Percentiles rank a stretch among this genome's conserved stretches.
Evolutionary conservation across 2,888 invertebrate genomes (phyloP).

Genomic region (Hermaeophaga mercurialis): DNA sequence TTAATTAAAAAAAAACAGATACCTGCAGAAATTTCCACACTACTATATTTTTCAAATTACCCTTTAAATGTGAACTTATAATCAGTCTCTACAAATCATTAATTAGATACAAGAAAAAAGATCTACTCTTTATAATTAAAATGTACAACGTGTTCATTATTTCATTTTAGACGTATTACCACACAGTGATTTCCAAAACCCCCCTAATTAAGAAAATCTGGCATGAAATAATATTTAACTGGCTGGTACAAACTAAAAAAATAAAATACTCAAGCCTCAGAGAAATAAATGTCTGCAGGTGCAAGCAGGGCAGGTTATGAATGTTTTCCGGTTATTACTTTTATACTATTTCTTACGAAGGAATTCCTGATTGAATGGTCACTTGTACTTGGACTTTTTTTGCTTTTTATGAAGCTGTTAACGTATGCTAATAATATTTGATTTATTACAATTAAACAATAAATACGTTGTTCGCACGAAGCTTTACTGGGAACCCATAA

Average conservation of each 20-base stretch:
- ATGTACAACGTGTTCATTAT: neutral
- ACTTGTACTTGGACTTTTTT: conserved; percentile 9
- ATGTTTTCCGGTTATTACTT: conserved; percentile 12
- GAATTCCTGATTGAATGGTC: neutral
- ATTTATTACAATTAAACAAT: too few relatives aligned
- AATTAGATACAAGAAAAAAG: too few relatives aligned
- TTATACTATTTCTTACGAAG: neutral
- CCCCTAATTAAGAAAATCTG: neutral
- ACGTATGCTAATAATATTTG: conserved; percentile 5
- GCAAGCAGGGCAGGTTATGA: conserved; percentile 6
- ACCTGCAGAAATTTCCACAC: too few relatives aligned
- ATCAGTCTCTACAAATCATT: too few relatives aligned
- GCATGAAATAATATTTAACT: neutral
- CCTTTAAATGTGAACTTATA: too few relatives aligned
- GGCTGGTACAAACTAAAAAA: neutral
- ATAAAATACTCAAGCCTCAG: neutral
- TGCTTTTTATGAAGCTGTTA: conserved; percentile 2
- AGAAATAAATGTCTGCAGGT: conserved; percentile 10
- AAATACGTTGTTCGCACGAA: too few relatives aligned
- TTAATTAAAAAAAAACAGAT: too few relatives aligned
- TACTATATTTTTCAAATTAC: too few relatives aligned
- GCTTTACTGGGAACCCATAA: too few relatives aligned
- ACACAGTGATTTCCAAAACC: neutral
- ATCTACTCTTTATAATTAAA: too few relatives aligned
- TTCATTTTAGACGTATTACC: neutral